Evolutionary conservation across 2,113 vertebrate genomes (phyloP).

Genomic region (Pterocles orientalis): DNA sequence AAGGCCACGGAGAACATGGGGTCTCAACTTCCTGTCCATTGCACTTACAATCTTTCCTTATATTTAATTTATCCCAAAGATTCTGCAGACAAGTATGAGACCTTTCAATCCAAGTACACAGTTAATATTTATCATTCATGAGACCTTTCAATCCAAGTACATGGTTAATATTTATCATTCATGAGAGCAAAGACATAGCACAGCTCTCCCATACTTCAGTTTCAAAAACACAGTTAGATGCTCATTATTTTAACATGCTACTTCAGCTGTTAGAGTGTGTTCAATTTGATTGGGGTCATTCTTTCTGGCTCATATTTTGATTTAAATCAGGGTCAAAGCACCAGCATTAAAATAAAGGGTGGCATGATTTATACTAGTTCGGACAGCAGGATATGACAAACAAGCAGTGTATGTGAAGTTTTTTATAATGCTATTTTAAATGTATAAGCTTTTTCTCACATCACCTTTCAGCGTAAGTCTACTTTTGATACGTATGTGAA

Average conservation of each 20-base stretch:
- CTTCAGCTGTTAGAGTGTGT: neutral
- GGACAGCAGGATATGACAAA: neutral
- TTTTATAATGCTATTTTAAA: neutral
- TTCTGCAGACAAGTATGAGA: neutral
- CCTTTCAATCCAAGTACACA: neutral
- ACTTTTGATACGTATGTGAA: neutral
- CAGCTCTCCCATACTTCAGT: neutral
- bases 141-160: neutral
- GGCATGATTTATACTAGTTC: neutral
- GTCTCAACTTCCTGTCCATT: neutral
- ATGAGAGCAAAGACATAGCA: neutral
- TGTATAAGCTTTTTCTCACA: neutral
- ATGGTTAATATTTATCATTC: neutral
- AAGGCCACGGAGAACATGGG: neutral
- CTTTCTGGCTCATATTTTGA: neutral
- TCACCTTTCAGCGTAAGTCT: neutral
- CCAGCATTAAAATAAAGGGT: neutral
- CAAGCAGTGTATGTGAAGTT: neutral
- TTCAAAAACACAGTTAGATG: neutral
- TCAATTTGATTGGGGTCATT: neutral
- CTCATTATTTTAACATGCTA: neutral
- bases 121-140: neutral
- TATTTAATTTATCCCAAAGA: neutral
- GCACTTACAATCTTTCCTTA: neutral
- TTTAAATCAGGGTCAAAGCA: neutral